Evolutionary conservation across 2,113 vertebrate species (phyloP).

Genomic region (Ciconia boyciana): DNA sequence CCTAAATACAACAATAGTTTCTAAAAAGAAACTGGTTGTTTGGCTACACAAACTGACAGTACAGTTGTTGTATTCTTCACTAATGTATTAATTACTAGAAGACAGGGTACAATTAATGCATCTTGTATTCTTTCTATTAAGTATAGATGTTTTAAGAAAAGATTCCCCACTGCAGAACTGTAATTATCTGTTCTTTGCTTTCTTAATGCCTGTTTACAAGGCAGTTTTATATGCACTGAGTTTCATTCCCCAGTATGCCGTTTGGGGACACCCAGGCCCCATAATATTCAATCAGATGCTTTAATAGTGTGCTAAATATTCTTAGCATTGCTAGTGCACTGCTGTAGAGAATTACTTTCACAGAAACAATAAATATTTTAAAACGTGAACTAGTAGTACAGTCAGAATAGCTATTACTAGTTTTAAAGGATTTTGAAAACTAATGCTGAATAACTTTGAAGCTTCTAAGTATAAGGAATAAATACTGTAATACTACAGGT

Average conservation of each 20-base stretch:
- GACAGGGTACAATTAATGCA: conserved; percentile 46
- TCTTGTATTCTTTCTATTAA: conserved; percentile 39
- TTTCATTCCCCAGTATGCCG: not conserved
- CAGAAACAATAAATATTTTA: not conserved
- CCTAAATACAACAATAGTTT: conserved; percentile 32
- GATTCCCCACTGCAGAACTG: conserved; percentile 5
- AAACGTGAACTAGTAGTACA: not conserved
- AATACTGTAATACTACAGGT: not conserved
- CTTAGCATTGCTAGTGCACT: not conserved
- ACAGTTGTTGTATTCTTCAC: conserved; percentile 12
- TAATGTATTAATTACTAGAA: conserved; percentile 41
- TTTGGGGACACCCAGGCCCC: not conserved
- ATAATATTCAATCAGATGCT: not conserved
- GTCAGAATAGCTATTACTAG: not conserved
- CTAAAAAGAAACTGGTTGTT: conserved; percentile 58
- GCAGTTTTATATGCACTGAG: not conserved
- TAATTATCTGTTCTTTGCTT: conserved; percentile 35
- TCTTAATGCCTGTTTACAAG: conserved; percentile 36
- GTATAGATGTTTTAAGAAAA: conserved; percentile 47
- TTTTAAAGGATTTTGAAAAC: conserved; percentile 16
- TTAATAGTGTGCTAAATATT: not conserved
- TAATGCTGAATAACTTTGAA: not conserved
- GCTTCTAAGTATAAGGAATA: not conserved
- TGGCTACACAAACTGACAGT: conserved; percentile 20
- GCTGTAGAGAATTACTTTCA: not conserved